Conservation (phyloP, 2,888 invertebrate species). For the Amphipoea lucens region DNA sequence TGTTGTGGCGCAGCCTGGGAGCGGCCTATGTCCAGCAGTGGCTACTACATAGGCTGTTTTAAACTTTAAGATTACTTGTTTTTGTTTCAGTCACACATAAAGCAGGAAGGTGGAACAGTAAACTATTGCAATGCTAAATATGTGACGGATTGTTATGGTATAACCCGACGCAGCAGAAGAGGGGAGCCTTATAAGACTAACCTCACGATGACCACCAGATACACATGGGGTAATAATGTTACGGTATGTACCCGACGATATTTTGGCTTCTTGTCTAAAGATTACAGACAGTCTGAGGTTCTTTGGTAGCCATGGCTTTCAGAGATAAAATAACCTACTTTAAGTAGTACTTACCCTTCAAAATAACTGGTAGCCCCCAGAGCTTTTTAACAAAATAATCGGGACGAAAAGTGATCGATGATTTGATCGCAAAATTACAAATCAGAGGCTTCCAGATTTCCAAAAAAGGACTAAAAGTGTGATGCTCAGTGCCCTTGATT, state of each 20-base stretch:
- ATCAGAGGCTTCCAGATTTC: too few species aligned
- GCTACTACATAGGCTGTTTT: background rate
- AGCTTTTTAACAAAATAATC: background rate
- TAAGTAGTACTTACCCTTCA: background rate
- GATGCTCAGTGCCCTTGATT: background rate
- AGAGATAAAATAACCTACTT: background rate
- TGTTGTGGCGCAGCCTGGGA: too few species aligned
- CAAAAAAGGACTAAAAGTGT: background rate
- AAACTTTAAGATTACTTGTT: background rate
- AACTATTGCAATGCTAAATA: conserved; percentile 31
- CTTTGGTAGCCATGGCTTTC: background rate
- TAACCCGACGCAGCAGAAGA: conserved; percentile 34
- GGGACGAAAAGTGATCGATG: too few species aligned
- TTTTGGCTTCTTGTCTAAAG: background rate
- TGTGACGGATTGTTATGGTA: conserved; percentile 12
- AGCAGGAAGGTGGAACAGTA: conserved; percentile 27
- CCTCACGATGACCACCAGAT: background rate
- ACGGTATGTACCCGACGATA: conserved; percentile 46
- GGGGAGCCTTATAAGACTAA: conserved; percentile 50
- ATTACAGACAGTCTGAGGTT: background rate
- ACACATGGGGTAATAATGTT: conserved; percentile 42
- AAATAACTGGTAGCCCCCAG: background rate
- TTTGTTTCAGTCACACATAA: conserved; percentile 7
- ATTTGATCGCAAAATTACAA: too few species aligned
- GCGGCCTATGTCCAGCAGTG: background rate